These are phyloP conservation scores for Isoperla grammatica DNA, from an alignment of 2,888 invertebrate species.

Conservation along the genomic window DNA sequence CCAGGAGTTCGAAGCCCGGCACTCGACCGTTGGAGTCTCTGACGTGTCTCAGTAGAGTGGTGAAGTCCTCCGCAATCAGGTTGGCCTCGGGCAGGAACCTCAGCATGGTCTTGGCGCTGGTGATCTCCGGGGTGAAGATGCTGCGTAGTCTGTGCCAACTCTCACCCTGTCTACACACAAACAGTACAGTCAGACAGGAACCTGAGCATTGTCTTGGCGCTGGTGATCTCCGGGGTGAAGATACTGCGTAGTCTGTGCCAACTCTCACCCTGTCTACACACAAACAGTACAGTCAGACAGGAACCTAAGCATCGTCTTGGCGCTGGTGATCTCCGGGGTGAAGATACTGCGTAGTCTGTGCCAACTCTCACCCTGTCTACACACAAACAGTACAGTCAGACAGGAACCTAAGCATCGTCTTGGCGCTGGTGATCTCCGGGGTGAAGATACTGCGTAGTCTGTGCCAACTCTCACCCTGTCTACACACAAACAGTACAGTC, in stretches of 20 bases:
- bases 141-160: conserved; percentile 70
- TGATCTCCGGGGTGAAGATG: conserved; percentile 67
- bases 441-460: conserved; percentile 66
- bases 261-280: conserved; percentile 65
- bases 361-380: conserved; percentile 74
- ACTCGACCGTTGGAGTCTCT: conserved; percentile 50
- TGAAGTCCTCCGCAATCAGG: conserved; percentile 71
- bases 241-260: conserved; percentile 70
- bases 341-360: conserved; percentile 63
- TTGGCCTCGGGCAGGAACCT: conserved; percentile 70
- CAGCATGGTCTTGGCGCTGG: conserved; percentile 67
- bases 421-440: conserved; percentile 67
- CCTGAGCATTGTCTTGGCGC: conserved; percentile 65
- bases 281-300: too few relatives aligned
- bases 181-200: conserved; percentile 75
- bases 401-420: conserved; percentile 66
- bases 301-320: conserved; percentile 67
- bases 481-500: too few relatives aligned
- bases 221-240: conserved; percentile 69
- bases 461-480: conserved; percentile 75
- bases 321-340: conserved; percentile 70
- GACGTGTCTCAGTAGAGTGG: conserved; percentile 55
- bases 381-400: too few relatives aligned
- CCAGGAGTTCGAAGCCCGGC: conserved; percentile 62
- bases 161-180: conserved; percentile 61